Evolutionary conservation across 2,888 invertebrate genomes (phyloP).

Genomic region (Lordiphosa fenestrarum): DNA sequence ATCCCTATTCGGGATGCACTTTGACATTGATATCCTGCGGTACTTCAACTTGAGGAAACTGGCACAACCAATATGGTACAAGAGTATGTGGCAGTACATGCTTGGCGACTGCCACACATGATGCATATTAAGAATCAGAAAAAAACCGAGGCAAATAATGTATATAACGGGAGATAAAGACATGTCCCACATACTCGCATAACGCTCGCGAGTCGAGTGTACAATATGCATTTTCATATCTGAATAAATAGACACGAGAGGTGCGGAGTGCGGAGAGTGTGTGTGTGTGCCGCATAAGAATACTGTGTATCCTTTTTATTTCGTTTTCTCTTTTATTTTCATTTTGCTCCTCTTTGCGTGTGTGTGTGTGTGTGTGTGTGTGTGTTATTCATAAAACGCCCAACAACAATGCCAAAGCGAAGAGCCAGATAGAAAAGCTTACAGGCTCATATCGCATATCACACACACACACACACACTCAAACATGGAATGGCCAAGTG

Average conservation of each 20-base stretch:
- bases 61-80: no score
- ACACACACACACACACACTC: slow-evolving; percentile 20
- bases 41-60: no score
- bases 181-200: slow-evolving; percentile 45
- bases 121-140: slow-evolving; percentile 49
- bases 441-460: slow-evolving; percentile 38
- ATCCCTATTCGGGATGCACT: no score
- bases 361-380: slow-evolving; percentile 1
- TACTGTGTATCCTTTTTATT: slow-evolving; percentile 60
- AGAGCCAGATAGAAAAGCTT: slow-evolving; percentile 35
- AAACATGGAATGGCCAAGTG: slow-evolving; percentile 45
- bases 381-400: slow-evolving; percentile 8
- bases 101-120: not conserved
- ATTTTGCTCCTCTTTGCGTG: slow-evolving; percentile 3
- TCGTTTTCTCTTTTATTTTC: slow-evolving; percentile 3
- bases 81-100: no score
- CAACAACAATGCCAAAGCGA: slow-evolving; percentile 34
- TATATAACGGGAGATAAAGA: slow-evolving; percentile 21
- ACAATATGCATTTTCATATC: slow-evolving; percentile 70
- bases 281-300: slow-evolving; percentile 54
- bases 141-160: not conserved
- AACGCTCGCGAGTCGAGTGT: slow-evolving; percentile 62
- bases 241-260: slow-evolving; percentile 30
- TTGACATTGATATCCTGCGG: no score
- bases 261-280: slow-evolving; percentile 4